Evolutionary conservation across 1,140 invertebrate species (phyloP).

Genomic region (Cotesia vestalis): DNA sequence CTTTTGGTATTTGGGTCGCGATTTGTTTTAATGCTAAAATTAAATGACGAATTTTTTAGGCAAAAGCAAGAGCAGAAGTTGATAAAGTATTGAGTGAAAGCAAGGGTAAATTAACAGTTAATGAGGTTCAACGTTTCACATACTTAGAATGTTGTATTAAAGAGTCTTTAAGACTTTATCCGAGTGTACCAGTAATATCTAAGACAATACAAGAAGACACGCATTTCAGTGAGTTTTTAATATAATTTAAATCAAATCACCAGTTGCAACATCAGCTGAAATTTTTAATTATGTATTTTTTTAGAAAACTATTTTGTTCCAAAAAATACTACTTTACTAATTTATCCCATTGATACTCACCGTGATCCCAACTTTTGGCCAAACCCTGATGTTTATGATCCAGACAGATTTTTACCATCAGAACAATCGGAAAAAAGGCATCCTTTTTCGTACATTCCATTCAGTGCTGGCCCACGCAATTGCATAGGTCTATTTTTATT

Average conservation of each 20-base stretch:
- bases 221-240: constrained; percentile 36
- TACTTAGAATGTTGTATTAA: constrained; percentile 73
- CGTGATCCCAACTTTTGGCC: constrained; percentile 63
- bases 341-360: constrained; percentile 64
- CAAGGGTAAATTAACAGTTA: constrained; percentile 37
- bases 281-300: constrained; percentile 19
- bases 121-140: constrained; percentile 37
- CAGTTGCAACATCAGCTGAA: neutral
- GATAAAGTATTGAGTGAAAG: constrained; percentile 34
- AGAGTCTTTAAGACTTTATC: constrained; percentile 69
- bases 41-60: constrained; percentile 16
- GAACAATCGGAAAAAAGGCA: constrained; percentile 67
- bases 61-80: constrained; percentile 43
- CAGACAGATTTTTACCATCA: constrained; percentile 65
- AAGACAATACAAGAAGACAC: constrained; percentile 63
- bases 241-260: neutral
- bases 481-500: neutral
- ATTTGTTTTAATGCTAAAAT: neutral
- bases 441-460: constrained; percentile 35
- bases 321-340: constrained; percentile 39
- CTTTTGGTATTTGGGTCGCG: too few relatives aligned
- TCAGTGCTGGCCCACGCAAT: neutral
- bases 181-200: constrained; percentile 68
- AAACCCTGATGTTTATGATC: constrained; percentile 29
- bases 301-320: constrained; percentile 27